Evolutionary conservation across 1,140 invertebrate species (phyloP).

Genomic region (Druon quercuslanigerum): DNA sequence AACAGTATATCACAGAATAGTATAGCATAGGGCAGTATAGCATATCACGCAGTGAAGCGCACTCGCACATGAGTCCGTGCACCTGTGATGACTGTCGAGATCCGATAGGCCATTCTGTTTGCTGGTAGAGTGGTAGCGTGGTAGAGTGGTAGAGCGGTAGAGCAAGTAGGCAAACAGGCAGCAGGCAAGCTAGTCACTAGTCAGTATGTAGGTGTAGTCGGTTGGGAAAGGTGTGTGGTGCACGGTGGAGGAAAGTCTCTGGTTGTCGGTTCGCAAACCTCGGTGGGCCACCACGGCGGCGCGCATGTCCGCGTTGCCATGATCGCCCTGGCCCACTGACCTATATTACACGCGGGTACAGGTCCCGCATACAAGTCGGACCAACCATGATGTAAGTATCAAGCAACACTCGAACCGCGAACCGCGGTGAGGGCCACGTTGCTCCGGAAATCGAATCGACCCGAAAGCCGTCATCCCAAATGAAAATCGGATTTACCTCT

Average conservation of each 20-base stretch:
- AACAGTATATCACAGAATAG: too few species aligned
- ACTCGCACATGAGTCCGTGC: not conserved
- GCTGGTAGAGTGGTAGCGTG: not conserved
- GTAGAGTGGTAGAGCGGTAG: not conserved
- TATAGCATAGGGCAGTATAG: too few species aligned
- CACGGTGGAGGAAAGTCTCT: conserved; percentile 35
- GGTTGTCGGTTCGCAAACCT: conserved; percentile 43
- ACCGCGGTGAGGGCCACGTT: conserved; percentile 8
- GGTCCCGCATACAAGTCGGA: conserved; percentile 68
- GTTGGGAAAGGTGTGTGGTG: not conserved
- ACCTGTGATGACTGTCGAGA: conserved; percentile 18
- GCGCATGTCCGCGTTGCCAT: conserved; percentile 73
- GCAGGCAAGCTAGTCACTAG: not conserved
- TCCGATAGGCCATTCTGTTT: not conserved
- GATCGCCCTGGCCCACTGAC: conserved; percentile 76
- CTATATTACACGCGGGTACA: conserved; percentile 72
- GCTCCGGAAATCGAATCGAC: conserved; percentile 17
- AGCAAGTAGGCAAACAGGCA: not conserved
- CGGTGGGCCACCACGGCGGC: conserved; percentile 52
- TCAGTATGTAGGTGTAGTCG: conserved; percentile 20
- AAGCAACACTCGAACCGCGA: conserved; percentile 40
- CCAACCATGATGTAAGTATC: conserved; percentile 60
- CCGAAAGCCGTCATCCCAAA: not conserved
- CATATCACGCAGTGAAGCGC: not conserved
- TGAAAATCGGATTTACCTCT: not conserved